phyloP scores from a whole-genome alignment of 2,113 vertebrate genomes.

The Chauna torquata region DNA sequence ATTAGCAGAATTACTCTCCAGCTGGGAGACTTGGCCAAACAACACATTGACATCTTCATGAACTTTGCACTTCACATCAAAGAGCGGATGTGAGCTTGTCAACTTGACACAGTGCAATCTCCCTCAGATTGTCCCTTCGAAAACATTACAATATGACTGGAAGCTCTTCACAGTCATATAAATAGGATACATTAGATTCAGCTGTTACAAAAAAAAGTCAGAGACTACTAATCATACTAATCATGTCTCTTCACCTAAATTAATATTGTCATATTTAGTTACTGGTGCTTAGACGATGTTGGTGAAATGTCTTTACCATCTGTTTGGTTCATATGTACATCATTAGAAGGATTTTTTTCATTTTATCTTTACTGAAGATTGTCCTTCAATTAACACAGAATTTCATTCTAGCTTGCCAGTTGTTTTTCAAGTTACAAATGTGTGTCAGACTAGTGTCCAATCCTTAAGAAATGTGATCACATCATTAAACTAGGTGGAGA shows the following conservation, averaged over 20 bases:
- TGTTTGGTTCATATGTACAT: not conserved
- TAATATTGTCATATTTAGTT: slow-evolving; percentile 25
- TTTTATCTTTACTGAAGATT: slow-evolving; percentile 4
- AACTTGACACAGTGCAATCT: slow-evolving; percentile 9
- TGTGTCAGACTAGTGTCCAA: not conserved
- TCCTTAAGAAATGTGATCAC: not conserved
- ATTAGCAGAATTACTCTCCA: slow-evolving; percentile 27
- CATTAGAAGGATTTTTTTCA: not conserved
- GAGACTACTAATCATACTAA: slow-evolving; percentile 18
- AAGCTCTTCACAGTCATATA: slow-evolving; percentile 33
- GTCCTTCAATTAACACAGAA: not conserved
- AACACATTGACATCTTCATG: slow-evolving; percentile 47
- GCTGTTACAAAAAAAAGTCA: not conserved
- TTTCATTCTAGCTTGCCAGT: not conserved
- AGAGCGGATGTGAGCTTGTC: slow-evolving; percentile 49
- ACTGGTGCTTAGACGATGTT: not conserved
- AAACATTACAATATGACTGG: slow-evolving; percentile 46
- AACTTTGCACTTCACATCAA: slow-evolving; percentile 61
- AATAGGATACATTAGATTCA: slow-evolving; percentile 12
- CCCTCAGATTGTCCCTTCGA: slow-evolving; percentile 44
- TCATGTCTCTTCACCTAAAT: slow-evolving; percentile 18
- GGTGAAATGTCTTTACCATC: slow-evolving; percentile 11
- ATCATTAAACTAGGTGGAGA: not conserved
- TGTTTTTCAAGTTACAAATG: not conserved
- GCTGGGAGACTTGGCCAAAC: slow-evolving; percentile 46